phyloP scores from a whole-genome alignment of 2,888 invertebrate species.

The Flexamia atlantica region DNA sequence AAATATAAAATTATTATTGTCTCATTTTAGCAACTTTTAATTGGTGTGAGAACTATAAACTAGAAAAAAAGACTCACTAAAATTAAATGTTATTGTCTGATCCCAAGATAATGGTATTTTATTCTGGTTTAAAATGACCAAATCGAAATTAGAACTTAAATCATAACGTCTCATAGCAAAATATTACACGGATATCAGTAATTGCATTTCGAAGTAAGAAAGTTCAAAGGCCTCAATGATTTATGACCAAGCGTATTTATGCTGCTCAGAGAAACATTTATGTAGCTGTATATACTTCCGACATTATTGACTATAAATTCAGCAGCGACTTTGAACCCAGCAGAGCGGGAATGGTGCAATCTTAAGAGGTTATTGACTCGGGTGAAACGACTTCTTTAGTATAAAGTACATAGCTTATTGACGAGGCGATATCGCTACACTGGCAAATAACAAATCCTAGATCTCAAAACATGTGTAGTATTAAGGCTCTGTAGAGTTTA shows the following conservation, averaged over 20 bases:
- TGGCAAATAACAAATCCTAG: no score
- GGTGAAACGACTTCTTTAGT: not conserved
- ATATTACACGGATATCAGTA: not conserved
- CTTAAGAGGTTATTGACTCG: constrained; percentile 29
- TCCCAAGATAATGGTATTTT: no score
- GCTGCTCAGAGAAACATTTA: constrained; percentile 24
- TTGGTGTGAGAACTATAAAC: no score
- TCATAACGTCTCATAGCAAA: not conserved
- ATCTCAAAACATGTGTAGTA: no score
- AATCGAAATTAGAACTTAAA: no score
- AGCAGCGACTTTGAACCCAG: constrained; percentile 32
- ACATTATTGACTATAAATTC: constrained; percentile 40
- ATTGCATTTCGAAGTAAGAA: constrained; percentile 1
- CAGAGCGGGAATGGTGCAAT: constrained; percentile 31
- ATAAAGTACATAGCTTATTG: not conserved
- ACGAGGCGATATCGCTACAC: no score
- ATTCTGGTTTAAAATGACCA: no score
- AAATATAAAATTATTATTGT: no score
- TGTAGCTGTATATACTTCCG: constrained; percentile 35
- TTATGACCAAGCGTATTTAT: constrained; percentile 13
- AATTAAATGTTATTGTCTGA: no score
- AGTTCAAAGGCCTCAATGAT: constrained; percentile 27
- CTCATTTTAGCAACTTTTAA: no score
- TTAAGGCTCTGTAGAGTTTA: no score
- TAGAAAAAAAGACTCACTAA: no score